phyloP scores from a whole-genome alignment of 2,888 invertebrate species.

The Ariolimax columbianus region DNA sequence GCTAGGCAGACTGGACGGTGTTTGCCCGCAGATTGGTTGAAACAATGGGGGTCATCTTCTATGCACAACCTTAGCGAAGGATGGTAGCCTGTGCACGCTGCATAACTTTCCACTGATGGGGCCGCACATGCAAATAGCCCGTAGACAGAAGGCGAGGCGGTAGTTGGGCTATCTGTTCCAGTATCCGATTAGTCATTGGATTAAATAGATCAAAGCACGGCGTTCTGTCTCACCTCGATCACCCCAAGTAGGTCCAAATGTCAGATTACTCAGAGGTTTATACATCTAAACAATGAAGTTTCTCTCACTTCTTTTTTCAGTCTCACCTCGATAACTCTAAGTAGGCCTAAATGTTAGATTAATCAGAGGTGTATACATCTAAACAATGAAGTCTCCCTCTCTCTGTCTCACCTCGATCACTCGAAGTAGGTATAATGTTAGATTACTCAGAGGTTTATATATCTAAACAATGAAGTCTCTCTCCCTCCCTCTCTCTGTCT shows the following conservation, averaged over 20 bases:
- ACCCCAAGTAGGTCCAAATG: neutral
- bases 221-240: neutral
- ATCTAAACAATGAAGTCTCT: no score
- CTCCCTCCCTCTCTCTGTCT: no score
- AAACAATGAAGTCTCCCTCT: no score
- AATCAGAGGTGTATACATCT: no score
- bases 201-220: neutral
- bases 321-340: no score
- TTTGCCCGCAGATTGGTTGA: conserved; percentile 48
- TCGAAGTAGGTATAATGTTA: no score
- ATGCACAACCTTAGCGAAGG: conserved; percentile 30
- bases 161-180: neutral
- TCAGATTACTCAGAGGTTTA: no score
- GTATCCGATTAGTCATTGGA: conserved; percentile 27
- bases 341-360: no score
- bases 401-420: no score
- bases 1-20: conserved; percentile 35
- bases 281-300: no score
- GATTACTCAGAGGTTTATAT: no score
- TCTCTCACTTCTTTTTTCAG: no score
- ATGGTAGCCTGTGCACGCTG: conserved; percentile 12
- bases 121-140: conserved; percentile 38
- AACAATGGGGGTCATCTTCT: conserved; percentile 47
- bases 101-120: conserved; percentile 16
- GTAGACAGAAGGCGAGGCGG: conserved; percentile 34